Conservation (phyloP, 2,797 vertebrate species). For the Catostomus latipinnis region DNA sequence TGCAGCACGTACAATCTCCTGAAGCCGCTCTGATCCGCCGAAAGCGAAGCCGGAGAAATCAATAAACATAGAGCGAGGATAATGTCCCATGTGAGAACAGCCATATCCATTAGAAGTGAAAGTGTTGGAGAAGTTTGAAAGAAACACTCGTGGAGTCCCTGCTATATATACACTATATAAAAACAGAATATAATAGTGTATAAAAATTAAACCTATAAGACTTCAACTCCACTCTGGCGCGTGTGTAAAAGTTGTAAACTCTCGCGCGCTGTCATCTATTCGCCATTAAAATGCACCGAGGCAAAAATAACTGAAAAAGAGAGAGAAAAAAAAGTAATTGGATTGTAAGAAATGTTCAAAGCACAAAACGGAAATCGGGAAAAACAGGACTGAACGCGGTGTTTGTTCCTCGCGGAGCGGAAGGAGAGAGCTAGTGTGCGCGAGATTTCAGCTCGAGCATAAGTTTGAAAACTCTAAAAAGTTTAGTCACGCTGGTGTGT, state of each 20-base stretch:
- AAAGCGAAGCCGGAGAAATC: conserved; percentile 69
- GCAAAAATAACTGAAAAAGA: conserved; percentile 31
- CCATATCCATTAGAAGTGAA: conserved; percentile 74
- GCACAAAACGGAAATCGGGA: conserved; percentile 14
- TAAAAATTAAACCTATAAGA: conserved; percentile 22
- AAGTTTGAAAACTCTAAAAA: conserved; percentile 74
- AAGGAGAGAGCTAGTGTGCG: conserved; percentile 31
- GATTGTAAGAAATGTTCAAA: conserved; percentile 31
- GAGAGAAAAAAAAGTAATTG: conserved; percentile 29
- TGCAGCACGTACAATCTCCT: conserved; percentile 86
- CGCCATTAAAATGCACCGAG: conserved; percentile 3
- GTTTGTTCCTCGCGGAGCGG: neutral
- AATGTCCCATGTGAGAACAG: conserved; percentile 79
- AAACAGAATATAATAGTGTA: conserved; percentile 11
- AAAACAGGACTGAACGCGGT: neutral
- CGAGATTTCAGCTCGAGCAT: conserved; percentile 56
- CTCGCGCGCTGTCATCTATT: conserved; percentile 63
- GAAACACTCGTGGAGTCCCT: neutral
- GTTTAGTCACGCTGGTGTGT: conserved; percentile 67
- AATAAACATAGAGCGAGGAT: conserved; percentile 74
- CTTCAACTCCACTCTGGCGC: conserved; percentile 45
- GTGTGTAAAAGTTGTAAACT: conserved; percentile 50
- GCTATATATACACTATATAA: conserved; percentile 27
- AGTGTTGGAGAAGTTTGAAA: conserved; percentile 20
- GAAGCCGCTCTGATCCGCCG: conserved; percentile 77